Evolutionary conservation across 2,113 vertebrate genomes (phyloP), one percentile per base, ranked within the genome.

Genomic region (Atractosteus spatula): DNA sequence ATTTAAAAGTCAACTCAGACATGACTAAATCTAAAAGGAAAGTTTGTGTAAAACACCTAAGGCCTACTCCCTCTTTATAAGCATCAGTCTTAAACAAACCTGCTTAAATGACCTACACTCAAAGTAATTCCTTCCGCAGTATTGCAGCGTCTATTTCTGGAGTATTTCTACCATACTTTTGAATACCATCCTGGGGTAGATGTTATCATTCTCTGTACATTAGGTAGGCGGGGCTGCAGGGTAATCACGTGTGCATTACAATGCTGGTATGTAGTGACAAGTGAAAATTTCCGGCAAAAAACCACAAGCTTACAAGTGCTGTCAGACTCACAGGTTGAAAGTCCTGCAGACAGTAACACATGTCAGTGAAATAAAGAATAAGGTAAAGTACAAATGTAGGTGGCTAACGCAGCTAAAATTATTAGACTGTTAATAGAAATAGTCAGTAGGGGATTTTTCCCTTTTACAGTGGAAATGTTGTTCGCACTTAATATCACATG

Each of bases 331-430:
- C 56, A n/a, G 13, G 56, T 59, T 3, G 3, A 4, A 4, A 59
- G 11, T n/a, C 7, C 1, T n/a, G 3, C 56, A 59, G 56, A 8
- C 56, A 14, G 56, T 59, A 59, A 59, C 13, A 59, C 56, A 59
- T 14, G 56, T n/a, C n/a, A 59, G 56, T 11, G 11, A 59, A 12
- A 59, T 59, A 59, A 59, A 59, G 56, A n/a, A 59, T 59, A 59
- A 59, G 56, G 56, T 59, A 59, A 59, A 59, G 56, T 59, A 59
- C 56, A 59, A 13, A 8, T 59, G 56, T 59, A 59, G 56, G 56
- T 59, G 56, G 56, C 56, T 5, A 59, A n/a, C 56, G 56, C 56
- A 59, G 56, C 56, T 59, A 59, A 59, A 5, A 59, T 8, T 59
- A 59, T 59, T 59, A 59, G 56, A 12, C 56, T 14, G 56, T 13